Base-by-base conservation (phyloP, 2,113 vertebrate species). In the Rhinolophus sinicus region DNA sequence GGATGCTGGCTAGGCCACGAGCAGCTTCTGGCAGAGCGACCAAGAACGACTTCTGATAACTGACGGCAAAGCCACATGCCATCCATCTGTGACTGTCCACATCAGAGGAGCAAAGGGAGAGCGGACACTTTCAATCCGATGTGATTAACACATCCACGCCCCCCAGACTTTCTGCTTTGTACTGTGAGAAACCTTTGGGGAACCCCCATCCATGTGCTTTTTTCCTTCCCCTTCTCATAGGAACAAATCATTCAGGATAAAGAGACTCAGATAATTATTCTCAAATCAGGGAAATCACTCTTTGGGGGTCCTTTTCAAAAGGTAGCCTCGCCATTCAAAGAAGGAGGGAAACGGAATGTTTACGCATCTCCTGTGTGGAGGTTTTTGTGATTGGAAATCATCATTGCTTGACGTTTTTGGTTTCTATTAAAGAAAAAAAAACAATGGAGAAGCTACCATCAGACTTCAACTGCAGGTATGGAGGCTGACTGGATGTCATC, bases 401-500 rank as follows among this genome's bases (percentile, higher is more conserved):
- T 4, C 40, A 6, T 10, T 11, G 19, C 67, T 69, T 47, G 50
- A 60, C 28, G 47, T 62, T 56, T 14, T 10, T 21, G 9, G n/a
- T 14, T 88, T 67, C 28, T 26, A 14, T 52, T 75, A 35, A 16
- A 18, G 13, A 22, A 26, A 38, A 15, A 69, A 50, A 52, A n/a
- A 67, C 5, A 12, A 22, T 28, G 19, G 47, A 38, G 7, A 44
- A 56, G 9, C 6, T 22, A 67, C 24, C 73, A 11, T 19, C 4
- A 19, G 33, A 40, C 50, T 24, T 26, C 52, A 21, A 35, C 33
- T 2, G 1, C 54, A 40, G n/a, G 22, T 16, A 5, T 90, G 56
- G 60, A 24, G 47, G 30, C 26, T 5, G 3, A 35, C 11, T 5
- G 0, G 50, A 16, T 10, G n/a, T 21, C 65, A 28, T 1, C n/a